These are phyloP conservation scores for Rallus limicola DNA, from an alignment of 2,113 vertebrate genomes.

Conservation along the genomic window DNA sequence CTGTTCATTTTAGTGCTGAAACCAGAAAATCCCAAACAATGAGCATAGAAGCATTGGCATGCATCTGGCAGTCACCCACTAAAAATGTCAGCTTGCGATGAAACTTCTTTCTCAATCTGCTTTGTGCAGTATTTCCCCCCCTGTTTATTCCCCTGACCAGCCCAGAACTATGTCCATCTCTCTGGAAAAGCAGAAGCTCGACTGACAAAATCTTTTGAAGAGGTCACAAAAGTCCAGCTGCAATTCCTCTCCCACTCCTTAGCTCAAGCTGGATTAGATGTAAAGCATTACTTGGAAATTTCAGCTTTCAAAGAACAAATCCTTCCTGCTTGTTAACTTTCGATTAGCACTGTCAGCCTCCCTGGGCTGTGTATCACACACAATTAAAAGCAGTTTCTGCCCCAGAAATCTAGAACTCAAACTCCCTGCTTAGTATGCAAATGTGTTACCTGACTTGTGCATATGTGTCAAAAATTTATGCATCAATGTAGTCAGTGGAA, in stretches of 20 bases:
- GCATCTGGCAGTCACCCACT: neutral
- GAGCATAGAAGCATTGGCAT: neutral
- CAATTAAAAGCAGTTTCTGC: slow-evolving; percentile 14
- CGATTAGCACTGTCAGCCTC: slow-evolving; percentile 33
- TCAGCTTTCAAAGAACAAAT: slow-evolving; percentile 58
- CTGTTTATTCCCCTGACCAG: neutral
- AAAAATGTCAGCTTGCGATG: neutral
- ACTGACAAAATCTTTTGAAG: neutral
- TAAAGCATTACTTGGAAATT: slow-evolving; percentile 47
- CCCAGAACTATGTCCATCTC: neutral
- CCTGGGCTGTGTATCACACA: neutral
- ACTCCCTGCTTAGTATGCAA: slow-evolving; percentile 43
- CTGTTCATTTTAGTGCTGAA: slow-evolving; percentile 40
- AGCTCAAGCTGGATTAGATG: slow-evolving; percentile 22
- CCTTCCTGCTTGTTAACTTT: slow-evolving; percentile 35
- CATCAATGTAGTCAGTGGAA: neutral
- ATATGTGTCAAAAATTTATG: slow-evolving; percentile 38
- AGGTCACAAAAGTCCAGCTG: neutral
- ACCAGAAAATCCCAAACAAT: slow-evolving; percentile 20
- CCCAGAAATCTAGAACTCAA: slow-evolving; percentile 27
- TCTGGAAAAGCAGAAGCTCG: neutral
- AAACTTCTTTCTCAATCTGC: neutral
- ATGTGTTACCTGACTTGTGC: slow-evolving; percentile 39
- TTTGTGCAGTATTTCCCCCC: neutral
- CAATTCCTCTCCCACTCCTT: neutral